phyloP scores from a whole-genome alignment of 2,113 vertebrate species.

The Hypocryptadius cinnamomeus region DNA sequence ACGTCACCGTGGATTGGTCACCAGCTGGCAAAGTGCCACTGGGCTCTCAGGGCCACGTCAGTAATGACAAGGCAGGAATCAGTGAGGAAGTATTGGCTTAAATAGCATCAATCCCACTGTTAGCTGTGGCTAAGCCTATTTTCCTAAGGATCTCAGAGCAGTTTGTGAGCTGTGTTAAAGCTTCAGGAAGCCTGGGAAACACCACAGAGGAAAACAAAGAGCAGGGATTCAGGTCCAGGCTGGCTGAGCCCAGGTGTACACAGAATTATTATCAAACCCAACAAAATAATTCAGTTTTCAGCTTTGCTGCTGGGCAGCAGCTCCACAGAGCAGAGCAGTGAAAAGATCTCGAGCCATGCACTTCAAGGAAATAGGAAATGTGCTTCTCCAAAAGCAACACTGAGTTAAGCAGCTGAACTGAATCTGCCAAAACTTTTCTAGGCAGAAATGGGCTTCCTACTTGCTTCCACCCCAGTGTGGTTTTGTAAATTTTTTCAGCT shows the following conservation, averaged over 20 bases:
- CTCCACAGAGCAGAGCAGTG: background rate
- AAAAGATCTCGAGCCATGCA: rapidly evolving
- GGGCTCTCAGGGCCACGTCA: background rate
- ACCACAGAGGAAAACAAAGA: background rate
- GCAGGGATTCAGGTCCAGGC: background rate
- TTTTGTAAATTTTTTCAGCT: background rate
- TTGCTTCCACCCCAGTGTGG: background rate
- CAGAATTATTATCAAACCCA: background rate
- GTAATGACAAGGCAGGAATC: background rate
- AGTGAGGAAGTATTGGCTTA: background rate
- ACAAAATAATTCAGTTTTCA: background rate
- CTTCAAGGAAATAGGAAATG: background rate
- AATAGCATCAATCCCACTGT: background rate
- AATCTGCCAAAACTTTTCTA: background rate
- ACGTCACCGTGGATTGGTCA: background rate
- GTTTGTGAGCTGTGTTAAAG: background rate
- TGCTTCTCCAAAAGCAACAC: background rate
- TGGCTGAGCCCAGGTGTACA: background rate
- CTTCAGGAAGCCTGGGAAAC: background rate
- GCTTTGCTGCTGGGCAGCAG: background rate
- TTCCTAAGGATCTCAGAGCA: background rate
- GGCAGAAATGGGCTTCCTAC: background rate
- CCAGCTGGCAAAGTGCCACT: background rate
- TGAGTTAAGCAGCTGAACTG: background rate
- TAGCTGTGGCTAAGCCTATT: background rate